Evolutionary conservation across 1,140 invertebrate genomes (phyloP).

Genomic region (Drosophila kurseongensis): DNA sequence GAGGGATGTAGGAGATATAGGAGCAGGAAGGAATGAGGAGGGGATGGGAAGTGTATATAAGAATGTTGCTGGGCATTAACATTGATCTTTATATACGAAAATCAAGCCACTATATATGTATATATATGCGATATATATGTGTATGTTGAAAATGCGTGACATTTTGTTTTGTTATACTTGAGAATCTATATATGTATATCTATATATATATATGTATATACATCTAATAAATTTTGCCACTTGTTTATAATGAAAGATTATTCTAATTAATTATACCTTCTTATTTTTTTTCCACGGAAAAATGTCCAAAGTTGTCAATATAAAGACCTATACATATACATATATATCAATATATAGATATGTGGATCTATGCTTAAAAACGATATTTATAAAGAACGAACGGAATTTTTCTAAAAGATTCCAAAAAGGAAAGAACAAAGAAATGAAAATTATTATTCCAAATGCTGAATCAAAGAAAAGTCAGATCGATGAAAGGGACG

Average conservation of each 20-base stretch:
- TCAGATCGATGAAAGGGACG: constrained; percentile 19
- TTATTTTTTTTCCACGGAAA: constrained; percentile 48
- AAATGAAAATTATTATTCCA: constrained; percentile 54
- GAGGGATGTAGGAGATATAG: constrained; percentile 14
- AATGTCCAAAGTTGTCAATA: constrained; percentile 77
- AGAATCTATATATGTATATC: constrained; percentile 33
- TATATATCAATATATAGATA: constrained; percentile 47
- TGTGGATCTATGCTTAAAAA: constrained; percentile 46
- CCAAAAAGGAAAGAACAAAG: constrained; percentile 31
- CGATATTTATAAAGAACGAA: constrained; percentile 68
- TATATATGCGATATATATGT: constrained; percentile 47
- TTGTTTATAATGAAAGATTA: constrained; percentile 30
- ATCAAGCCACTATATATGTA: constrained; percentile 34
- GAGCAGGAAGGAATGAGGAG: constrained; percentile 18
- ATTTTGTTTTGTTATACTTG: constrained; percentile 64
- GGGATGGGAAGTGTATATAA: constrained; percentile 66
- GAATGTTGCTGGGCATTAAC: constrained; percentile 65
- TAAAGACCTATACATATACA: constrained; percentile 54
- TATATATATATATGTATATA: constrained; percentile 40
- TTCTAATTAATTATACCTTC: constrained; percentile 31
- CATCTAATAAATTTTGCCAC: constrained; percentile 24
- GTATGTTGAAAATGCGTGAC: constrained; percentile 52
- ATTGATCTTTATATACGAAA: constrained; percentile 44
- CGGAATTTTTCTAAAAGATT: constrained; percentile 77
- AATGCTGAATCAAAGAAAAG: constrained; percentile 60